Percentiles rank a stretch among this genome's conserved stretches.
phyloP scores from a whole-genome alignment of 2,797 vertebrate species.

The Cirrhinus molitorella region DNA sequence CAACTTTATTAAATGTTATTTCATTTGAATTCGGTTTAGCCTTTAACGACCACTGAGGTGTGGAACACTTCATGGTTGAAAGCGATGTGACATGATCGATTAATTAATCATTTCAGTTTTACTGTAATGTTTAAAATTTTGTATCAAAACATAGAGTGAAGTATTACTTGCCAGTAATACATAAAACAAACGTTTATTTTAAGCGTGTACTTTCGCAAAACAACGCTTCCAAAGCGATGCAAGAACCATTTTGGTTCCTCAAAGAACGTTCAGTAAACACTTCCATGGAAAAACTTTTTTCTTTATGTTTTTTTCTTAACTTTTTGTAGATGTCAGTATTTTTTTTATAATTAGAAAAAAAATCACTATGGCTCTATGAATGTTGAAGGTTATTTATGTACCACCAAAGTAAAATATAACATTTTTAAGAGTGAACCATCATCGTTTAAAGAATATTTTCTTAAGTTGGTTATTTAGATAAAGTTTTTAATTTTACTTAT shows the following conservation, averaged over 20 bases:
- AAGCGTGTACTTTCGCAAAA: neutral
- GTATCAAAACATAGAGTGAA: neutral
- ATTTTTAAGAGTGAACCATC: neutral
- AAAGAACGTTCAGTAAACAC: neutral
- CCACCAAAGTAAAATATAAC: neutral
- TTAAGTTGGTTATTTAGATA: neutral
- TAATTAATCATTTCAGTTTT: neutral
- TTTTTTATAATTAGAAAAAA: neutral
- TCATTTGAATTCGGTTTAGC: neutral
- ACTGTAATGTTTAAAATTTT: neutral
- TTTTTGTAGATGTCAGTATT: neutral
- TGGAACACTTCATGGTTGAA: neutral
- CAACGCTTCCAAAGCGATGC: neutral
- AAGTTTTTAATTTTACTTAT: neutral
- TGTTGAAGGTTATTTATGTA: neutral
- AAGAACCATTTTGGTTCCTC: neutral
- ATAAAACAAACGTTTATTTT: neutral
- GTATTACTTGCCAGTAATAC: neutral
- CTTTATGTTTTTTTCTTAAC: too few relatives aligned
- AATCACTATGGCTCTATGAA: neutral
- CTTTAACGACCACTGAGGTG: neutral
- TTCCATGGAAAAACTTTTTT: neutral
- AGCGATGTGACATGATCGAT: neutral
- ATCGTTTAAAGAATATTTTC: neutral
- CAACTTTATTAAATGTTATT: neutral